phyloP scores from a whole-genome alignment of 2,888 invertebrate species.

The Hirudinaria manillensis region DNA sequence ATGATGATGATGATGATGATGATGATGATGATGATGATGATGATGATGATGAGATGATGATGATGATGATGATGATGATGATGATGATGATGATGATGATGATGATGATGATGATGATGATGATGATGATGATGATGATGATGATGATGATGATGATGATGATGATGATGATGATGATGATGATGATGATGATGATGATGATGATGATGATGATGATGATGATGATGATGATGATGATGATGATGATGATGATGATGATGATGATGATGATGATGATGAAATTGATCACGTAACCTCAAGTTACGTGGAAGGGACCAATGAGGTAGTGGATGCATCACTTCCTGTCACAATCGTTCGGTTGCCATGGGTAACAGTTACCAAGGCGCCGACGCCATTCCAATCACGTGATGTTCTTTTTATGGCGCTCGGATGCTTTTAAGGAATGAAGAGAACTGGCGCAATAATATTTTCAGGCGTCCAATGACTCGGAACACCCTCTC shows the following conservation, averaged over 20 bases:
- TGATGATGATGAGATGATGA: too few species aligned
- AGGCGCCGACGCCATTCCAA: background rate
- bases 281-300: background rate
- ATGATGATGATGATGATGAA: conserved; percentile 24
- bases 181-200: conserved; percentile 26
- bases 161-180: conserved; percentile 29
- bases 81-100: conserved; percentile 30
- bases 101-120: conserved; percentile 29
- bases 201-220: conserved; percentile 26
- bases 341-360: background rate
- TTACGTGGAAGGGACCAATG: background rate
- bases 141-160: conserved; percentile 30
- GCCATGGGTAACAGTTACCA: conserved; percentile 15
- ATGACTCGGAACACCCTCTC: background rate
- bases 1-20: conserved; percentile 28
- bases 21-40: conserved; percentile 26
- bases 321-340: background rate
- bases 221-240: conserved; percentile 20
- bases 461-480: conserved; percentile 1
- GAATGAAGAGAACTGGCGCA: conserved; percentile 12
- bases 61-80: conserved; percentile 25
- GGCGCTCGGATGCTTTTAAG: conserved; percentile 10
- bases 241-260: conserved; percentile 17
- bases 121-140: conserved; percentile 29
- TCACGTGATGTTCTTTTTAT: conserved; percentile 19